These are phyloP conservation scores for Pelobates cultripes DNA, from an alignment of 2,797 vertebrate genomes.

Conservation along the genomic window DNA sequence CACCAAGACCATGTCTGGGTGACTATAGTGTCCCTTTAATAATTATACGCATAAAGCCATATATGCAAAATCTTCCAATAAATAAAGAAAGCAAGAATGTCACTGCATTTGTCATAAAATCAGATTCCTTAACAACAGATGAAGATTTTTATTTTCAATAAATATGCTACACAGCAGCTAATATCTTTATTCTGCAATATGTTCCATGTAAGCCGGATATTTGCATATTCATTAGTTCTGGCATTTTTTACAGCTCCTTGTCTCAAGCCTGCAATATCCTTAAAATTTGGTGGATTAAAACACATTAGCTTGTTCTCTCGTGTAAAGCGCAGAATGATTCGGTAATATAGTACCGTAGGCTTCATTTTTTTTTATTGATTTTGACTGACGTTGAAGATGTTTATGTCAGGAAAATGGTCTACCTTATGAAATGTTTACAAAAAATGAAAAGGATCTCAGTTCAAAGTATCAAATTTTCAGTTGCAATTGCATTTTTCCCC, in stretches of 20 bases:
- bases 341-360: conserved; percentile 15
- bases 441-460: neutral
- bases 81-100: too few relatives aligned
- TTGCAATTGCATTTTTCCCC: too few relatives aligned
- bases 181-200: conserved; percentile 50
- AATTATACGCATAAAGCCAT: too few relatives aligned
- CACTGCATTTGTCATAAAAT: conserved; percentile 1
- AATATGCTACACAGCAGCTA: conserved; percentile 21
- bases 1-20: too few relatives aligned
- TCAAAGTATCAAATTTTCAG: too few relatives aligned
- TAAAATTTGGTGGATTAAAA: conserved; percentile 51
- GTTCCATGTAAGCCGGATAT: conserved; percentile 48
- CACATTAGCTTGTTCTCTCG: conserved; percentile 45
- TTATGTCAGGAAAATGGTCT: neutral
- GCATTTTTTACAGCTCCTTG: conserved; percentile 50
- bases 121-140: conserved; percentile 26
- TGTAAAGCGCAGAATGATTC: conserved; percentile 39
- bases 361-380: conserved; percentile 14
- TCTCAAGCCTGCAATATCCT: conserved; percentile 46
- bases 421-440: neutral
- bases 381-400: conserved; percentile 17
- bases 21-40: too few relatives aligned
- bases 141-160: conserved; percentile 36
- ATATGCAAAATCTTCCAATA: too few relatives aligned
- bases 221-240: conserved; percentile 53